Conservation (phyloP, 2,888 invertebrate species). For the Drosophila pseudotakahashii region DNA sequence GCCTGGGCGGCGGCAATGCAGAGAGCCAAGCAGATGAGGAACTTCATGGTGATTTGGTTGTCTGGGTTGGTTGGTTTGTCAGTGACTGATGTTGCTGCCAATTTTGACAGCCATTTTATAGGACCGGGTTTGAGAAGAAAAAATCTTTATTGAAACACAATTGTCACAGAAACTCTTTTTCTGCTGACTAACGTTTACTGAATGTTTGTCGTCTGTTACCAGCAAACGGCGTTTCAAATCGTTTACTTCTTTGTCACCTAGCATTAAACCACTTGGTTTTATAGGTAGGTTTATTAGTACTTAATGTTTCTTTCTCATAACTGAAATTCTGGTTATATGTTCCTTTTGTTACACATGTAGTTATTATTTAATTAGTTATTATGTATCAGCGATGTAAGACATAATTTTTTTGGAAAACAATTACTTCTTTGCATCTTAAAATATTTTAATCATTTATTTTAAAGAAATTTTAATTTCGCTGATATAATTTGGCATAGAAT, state of each 20-base stretch:
- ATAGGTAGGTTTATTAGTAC: too few species aligned
- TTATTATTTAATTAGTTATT: too few species aligned
- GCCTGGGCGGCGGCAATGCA: conserved; percentile 10
- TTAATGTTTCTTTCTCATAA: background rate
- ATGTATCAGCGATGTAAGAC: too few species aligned
- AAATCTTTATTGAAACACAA: conserved; percentile 1
- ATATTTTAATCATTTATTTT: too few species aligned
- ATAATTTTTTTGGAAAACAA: too few species aligned
- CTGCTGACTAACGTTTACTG: background rate
- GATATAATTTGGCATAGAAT: too few species aligned
- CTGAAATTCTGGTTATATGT: background rate
- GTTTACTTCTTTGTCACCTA: background rate
- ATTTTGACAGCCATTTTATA: background rate
- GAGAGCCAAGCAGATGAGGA: conserved; percentile 5
- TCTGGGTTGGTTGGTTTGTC: background rate
- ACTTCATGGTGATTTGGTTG: conserved; percentile 8
- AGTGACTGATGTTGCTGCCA: background rate
- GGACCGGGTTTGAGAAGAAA: background rate
- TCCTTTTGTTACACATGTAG: too few species aligned
- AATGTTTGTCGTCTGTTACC: background rate
- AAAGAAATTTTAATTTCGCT: too few species aligned
- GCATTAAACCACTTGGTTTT: too few species aligned
- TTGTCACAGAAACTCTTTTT: background rate
- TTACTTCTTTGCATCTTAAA: too few species aligned
- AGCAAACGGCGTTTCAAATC: background rate